These are phyloP conservation scores for Tipula unca DNA, from an alignment of 2,888 invertebrate species.

Conservation along the genomic window DNA sequence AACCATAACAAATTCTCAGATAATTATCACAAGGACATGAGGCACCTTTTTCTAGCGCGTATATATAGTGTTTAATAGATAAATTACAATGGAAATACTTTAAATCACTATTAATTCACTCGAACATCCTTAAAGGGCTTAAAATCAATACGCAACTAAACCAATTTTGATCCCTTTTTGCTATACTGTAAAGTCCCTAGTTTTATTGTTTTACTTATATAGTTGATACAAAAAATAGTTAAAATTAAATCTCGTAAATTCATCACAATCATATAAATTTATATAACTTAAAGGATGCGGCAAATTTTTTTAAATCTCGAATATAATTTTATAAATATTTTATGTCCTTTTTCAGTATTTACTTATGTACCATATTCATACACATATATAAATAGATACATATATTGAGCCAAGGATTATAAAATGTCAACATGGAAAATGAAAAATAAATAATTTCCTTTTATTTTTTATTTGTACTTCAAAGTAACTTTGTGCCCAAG, in stretches of 20 bases:
- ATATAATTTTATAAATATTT: neutral
- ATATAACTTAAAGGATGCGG: neutral
- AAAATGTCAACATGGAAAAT: constrained; percentile 1
- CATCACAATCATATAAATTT: no score
- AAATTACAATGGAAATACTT: no score
- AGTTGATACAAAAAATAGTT: neutral
- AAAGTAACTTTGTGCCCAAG: neutral
- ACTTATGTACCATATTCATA: neutral
- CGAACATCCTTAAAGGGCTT: neutral
- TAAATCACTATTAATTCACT: neutral
- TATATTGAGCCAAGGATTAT: neutral
- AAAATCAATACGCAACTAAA: neutral
- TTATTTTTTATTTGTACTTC: neutral
- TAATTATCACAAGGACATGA: no score
- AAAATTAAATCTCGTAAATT: neutral
- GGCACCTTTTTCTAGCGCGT: no score
- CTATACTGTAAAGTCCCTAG: no score
- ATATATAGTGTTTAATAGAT: no score
- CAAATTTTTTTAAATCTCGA: neutral
- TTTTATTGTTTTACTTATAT: neutral
- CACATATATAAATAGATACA: neutral
- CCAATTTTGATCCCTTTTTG: neutral
- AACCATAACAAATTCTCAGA: no score
- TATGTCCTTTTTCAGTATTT: neutral
- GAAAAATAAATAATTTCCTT: neutral